phyloP scores from a whole-genome alignment of 2,888 invertebrate species.

The Invenusta paracnida region DNA sequence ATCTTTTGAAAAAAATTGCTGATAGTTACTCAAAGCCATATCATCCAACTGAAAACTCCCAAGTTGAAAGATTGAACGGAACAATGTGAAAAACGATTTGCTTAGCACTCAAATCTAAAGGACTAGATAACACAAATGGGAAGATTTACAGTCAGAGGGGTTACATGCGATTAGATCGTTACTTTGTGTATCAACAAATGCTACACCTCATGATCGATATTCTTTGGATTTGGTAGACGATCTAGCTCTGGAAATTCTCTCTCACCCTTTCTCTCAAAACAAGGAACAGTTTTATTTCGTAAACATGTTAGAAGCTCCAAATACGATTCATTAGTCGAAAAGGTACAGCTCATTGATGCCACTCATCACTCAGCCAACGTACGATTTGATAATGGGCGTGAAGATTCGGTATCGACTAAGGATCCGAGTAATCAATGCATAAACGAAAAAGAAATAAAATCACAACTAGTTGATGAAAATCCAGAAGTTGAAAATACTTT shows the following conservation, averaged over 20 bases:
- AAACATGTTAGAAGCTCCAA: not conserved
- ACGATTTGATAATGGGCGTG: not conserved
- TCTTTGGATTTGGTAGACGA: not conserved
- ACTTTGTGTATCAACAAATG: not conserved
- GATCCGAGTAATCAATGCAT: not conserved
- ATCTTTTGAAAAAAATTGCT: not conserved
- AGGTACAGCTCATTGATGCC: not conserved
- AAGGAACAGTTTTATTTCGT: not conserved
- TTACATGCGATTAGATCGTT: not conserved
- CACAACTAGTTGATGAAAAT: not conserved
- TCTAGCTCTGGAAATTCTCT: not conserved
- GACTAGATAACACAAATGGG: not conserved
- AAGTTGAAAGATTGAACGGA: not conserved
- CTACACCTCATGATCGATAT: not conserved
- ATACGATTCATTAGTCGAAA: not conserved
- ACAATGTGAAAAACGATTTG: not conserved
- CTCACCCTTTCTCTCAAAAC: not conserved
- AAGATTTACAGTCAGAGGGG: not conserved
- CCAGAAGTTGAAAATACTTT: not conserved
- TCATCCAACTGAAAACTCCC: not conserved
- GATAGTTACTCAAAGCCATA: not conserved
- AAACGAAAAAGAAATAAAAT: not conserved
- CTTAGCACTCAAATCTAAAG: not conserved
- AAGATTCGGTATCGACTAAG: not conserved
- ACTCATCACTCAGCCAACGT: not conserved